phyloP scores from a whole-genome alignment of 2,797 vertebrate species.

The Gymnothorax reevesii region DNA sequence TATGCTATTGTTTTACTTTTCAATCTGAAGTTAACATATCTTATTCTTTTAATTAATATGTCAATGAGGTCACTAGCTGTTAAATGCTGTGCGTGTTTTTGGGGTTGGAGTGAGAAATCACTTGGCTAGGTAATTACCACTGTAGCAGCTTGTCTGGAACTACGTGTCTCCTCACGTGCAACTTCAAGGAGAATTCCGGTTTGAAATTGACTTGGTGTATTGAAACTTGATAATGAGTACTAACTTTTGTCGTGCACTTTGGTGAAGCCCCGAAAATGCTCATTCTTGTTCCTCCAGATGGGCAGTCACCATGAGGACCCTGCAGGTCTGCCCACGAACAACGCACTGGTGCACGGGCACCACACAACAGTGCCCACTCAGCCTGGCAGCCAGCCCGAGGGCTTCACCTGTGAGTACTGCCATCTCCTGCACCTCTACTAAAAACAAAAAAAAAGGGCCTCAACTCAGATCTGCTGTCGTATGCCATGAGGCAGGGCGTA shows the following conservation, averaged over 20 bases:
- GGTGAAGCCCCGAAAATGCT: not conserved
- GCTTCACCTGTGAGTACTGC: constrained; percentile 70
- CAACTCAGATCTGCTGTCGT: not conserved
- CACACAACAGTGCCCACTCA: constrained; percentile 84
- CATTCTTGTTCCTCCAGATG: constrained; percentile 66
- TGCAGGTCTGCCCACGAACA: constrained; percentile 76
- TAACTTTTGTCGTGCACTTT: no score
- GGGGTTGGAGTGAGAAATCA: no score
- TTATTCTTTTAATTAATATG: no score
- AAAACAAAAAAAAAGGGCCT: not conserved
- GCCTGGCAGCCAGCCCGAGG: constrained; percentile 73
- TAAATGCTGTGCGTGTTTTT: no score
- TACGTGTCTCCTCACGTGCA: not conserved
- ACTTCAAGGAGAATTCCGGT: no score
- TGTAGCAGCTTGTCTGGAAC: not conserved
- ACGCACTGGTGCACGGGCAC: constrained; percentile 84
- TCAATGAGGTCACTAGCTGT: no score
- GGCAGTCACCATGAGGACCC: constrained; percentile 84
- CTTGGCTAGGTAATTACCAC: no score
- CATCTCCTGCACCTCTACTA: not conserved
- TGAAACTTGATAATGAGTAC: no score
- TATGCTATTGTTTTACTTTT: no score
- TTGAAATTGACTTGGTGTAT: no score
- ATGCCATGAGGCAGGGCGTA: not conserved
- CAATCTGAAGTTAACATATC: no score